A percentile compares a stretch with the other conserved stretches of the same genome.
Evolutionary conservation across 2,113 vertebrate genomes (phyloP).

Genomic region (Apodemus sylvaticus): DNA sequence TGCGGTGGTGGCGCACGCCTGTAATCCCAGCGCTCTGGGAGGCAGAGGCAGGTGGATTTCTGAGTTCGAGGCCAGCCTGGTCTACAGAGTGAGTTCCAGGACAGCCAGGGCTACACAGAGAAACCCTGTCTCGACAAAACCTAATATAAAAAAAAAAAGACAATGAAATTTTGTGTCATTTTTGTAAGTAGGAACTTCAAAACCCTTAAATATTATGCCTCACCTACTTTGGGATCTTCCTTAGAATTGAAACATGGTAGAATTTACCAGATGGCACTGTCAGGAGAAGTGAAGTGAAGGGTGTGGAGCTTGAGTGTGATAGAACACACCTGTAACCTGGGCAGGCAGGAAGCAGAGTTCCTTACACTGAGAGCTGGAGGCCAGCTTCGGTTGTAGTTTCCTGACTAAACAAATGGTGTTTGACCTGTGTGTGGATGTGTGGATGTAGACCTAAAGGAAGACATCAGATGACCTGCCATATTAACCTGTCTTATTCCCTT

Average conservation of each 20-base stretch:
- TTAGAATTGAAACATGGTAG: conserved; percentile 30
- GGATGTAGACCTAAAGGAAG: background rate
- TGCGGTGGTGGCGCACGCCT: too few relatives aligned
- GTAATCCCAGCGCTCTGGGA: too few relatives aligned
- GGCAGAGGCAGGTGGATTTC: too few relatives aligned
- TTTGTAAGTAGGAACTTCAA: conserved; percentile 31
- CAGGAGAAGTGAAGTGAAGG: background rate
- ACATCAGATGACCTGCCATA: background rate
- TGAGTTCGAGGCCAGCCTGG: too few relatives aligned
- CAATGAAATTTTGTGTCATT: conserved; percentile 40
- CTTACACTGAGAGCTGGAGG: background rate
- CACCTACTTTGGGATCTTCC: background rate
- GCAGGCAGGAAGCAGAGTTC: background rate
- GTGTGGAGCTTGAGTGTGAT: background rate
- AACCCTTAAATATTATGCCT: conserved; percentile 4
- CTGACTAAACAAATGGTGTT: background rate
- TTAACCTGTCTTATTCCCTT: background rate
- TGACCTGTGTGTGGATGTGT: background rate
- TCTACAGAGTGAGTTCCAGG: too few relatives aligned
- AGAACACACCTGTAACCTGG: background rate
- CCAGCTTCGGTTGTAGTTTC: background rate
- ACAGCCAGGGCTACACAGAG: too few relatives aligned
- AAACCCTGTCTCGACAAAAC: too few relatives aligned
- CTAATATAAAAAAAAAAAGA: too few relatives aligned
- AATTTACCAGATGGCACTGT: background rate